A percentile compares a stretch with the other conserved stretches of the same genome.
phyloP scores from a whole-genome alignment of 2,888 invertebrate species.

The Machimus rusticus region DNA sequence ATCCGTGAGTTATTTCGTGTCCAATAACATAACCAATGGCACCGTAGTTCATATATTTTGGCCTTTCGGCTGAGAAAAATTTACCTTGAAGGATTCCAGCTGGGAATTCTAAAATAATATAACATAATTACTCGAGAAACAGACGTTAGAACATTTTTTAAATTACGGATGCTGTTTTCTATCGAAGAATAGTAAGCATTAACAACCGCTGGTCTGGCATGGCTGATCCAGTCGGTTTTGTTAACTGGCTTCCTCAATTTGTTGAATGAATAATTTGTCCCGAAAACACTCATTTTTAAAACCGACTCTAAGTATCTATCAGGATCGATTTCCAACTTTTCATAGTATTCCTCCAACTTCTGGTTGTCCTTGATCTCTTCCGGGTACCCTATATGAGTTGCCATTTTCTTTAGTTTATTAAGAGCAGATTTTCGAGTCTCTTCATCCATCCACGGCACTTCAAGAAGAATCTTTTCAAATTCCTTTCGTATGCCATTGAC shows the following conservation, averaged over 20 bases:
- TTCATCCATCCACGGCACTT: conserved; percentile 93
- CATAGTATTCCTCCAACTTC: conserved; percentile 82
- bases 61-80: conserved; percentile 88
- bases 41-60: conserved; percentile 91
- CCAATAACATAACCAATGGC: conserved; percentile 92
- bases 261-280: conserved; percentile 80
- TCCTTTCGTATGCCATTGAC: conserved; percentile 83
- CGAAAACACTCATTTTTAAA: conserved; percentile 79
- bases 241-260: conserved; percentile 80
- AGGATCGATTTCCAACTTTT: conserved; percentile 75
- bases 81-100: conserved; percentile 92
- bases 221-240: conserved; percentile 86
- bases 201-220: conserved; percentile 83
- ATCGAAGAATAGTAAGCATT: conserved; percentile 87
- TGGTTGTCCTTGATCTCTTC: conserved; percentile 83
- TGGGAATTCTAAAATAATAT: conserved; percentile 77
- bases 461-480: conserved; percentile 79
- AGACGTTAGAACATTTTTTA: background rate
- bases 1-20: conserved; percentile 91
- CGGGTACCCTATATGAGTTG: conserved; percentile 91
- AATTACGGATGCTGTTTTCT: conserved; percentile 88
- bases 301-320: conserved; percentile 78
- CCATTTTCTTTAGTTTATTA: conserved; percentile 83
- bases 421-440: conserved; percentile 78
- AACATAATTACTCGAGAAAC: background rate